phyloP scores from a whole-genome alignment of 2,797 vertebrate genomes.

The Peromyscus eremicus region DNA sequence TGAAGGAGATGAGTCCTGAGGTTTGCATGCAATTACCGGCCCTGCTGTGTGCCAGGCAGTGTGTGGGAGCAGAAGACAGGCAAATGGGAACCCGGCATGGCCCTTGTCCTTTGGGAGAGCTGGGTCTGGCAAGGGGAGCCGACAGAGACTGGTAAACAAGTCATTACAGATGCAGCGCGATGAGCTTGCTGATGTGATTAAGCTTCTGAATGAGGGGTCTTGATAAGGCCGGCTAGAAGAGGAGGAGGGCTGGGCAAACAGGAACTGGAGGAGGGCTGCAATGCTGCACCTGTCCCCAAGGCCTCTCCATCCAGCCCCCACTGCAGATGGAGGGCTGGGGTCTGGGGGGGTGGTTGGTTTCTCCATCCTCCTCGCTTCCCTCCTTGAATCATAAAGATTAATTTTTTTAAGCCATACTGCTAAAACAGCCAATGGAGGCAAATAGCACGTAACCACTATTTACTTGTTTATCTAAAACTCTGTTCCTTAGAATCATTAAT shows the following conservation, averaged over 20 bases:
- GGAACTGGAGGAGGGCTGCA: background rate
- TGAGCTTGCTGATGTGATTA: slow-evolving; percentile 73
- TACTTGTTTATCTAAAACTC: slow-evolving; percentile 68
- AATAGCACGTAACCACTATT: slow-evolving; percentile 51
- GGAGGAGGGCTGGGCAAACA: background rate
- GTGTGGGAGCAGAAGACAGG: slow-evolving; percentile 74
- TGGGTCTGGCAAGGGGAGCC: slow-evolving; percentile 69
- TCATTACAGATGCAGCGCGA: slow-evolving; percentile 70
- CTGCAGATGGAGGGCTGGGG: background rate
- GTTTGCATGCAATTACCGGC: background rate
- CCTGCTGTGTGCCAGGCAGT: slow-evolving; percentile 55
- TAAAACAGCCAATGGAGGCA: slow-evolving; percentile 1
- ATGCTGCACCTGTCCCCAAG: background rate
- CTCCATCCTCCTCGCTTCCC: background rate
- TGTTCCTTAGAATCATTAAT: slow-evolving; percentile 16
- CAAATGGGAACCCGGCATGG: slow-evolving; percentile 19
- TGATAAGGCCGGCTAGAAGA: slow-evolving; percentile 67
- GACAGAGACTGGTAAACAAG: slow-evolving; percentile 78
- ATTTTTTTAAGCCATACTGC: background rate
- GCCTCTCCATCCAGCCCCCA: background rate
- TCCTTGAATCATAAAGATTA: background rate
- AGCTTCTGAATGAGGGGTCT: slow-evolving; percentile 69
- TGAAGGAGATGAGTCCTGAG: background rate
- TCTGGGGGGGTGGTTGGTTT: background rate
- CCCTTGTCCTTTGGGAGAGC: slow-evolving; percentile 76